A percentile compares a stretch with the other conserved stretches of the same genome.
Conservation (phyloP, 2,888 invertebrate genomes). For the Lottia scabra region DNA sequence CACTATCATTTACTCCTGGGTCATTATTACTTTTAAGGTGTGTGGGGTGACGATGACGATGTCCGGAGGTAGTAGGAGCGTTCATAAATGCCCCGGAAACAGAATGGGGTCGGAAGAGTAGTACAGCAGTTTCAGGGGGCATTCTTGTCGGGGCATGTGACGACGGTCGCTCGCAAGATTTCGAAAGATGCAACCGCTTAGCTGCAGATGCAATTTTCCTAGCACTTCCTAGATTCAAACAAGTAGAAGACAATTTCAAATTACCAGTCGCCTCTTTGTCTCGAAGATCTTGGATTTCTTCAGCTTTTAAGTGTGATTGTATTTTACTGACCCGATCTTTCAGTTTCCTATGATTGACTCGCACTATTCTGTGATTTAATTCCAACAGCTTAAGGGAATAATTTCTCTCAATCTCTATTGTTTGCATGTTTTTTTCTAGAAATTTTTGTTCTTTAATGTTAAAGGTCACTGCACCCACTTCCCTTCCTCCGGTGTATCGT, state of each 20-base stretch:
- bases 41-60: constrained; percentile 48
- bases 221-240: constrained; percentile 46
- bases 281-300: constrained; percentile 52
- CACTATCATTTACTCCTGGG: background rate
- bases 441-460: constrained; percentile 59
- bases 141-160: constrained; percentile 18
- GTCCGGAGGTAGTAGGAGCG: background rate
- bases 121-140: background rate
- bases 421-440: constrained; percentile 57
- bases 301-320: constrained; percentile 50
- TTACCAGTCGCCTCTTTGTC: constrained; percentile 51
- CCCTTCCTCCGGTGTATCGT: constrained; percentile 35
- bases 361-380: constrained; percentile 55
- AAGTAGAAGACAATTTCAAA: constrained; percentile 39
- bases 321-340: constrained; percentile 58
- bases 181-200: constrained; percentile 44
- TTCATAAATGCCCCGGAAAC: constrained; percentile 36
- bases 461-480: constrained; percentile 51
- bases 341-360: constrained; percentile 52
- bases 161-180: background rate
- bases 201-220: constrained; percentile 57
- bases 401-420: constrained; percentile 49
- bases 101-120: constrained; percentile 39
- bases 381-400: constrained; percentile 59
- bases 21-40: constrained; percentile 22